These are phyloP conservation scores for Daktulosphaira vitifoliae DNA, from an alignment of 1,140 invertebrate species.

Conservation along the genomic window DNA sequence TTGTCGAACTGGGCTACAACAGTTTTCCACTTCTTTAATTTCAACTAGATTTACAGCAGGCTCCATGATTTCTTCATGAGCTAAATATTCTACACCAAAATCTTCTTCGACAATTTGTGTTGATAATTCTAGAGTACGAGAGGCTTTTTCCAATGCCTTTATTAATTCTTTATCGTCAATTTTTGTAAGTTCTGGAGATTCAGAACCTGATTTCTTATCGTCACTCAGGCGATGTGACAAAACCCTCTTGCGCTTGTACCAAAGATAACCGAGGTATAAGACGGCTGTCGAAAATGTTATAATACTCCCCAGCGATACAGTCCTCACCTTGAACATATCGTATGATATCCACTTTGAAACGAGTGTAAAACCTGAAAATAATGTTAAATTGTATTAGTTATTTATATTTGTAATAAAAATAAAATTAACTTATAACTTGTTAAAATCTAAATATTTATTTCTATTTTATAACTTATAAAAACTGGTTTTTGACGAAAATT, in stretches of 20 bases:
- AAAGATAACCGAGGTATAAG: slow-evolving; percentile 38
- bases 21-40: neutral
- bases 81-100: neutral
- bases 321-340: slow-evolving; percentile 36
- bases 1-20: neutral
- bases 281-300: slow-evolving; percentile 37
- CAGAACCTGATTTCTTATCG: slow-evolving; percentile 22
- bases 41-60: slow-evolving; percentile 1
- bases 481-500: no score
- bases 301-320: slow-evolving; percentile 35
- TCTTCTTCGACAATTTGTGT: neutral
- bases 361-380: slow-evolving; percentile 22
- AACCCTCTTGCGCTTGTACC: slow-evolving; percentile 31
- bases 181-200: slow-evolving; percentile 15
- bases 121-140: neutral
- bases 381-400: no score
- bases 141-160: slow-evolving; percentile 5
- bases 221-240: slow-evolving; percentile 30
- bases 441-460: no score
- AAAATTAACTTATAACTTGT: no score
- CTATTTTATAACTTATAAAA: no score
- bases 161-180: slow-evolving; percentile 19
- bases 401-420: no score
- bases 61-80: slow-evolving; percentile 12
- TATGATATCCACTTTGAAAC: slow-evolving; percentile 31